Conservation (phyloP, 1,140 invertebrate genomes). For the Atopsyche davidsoni region DNA sequence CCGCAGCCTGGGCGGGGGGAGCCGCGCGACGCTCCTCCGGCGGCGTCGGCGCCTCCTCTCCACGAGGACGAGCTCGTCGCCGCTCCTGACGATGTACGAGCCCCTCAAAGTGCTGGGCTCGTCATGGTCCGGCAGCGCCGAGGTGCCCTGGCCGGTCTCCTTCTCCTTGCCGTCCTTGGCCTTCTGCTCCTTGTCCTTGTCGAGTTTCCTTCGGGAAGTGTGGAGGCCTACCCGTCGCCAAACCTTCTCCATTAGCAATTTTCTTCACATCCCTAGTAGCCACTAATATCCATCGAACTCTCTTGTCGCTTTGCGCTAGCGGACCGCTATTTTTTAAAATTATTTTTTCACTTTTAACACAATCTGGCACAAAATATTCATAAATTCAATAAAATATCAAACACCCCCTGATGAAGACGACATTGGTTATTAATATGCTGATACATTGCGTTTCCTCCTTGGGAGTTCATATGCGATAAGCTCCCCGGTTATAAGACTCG, state of each 20-base stretch:
- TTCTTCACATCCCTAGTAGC: neutral
- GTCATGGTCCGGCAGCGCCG: slow-evolving; percentile 39
- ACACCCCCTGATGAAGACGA: no score
- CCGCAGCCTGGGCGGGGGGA: slow-evolving; percentile 43
- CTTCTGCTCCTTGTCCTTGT: slow-evolving; percentile 26
- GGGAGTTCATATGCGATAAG: no score
- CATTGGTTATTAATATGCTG: no score
- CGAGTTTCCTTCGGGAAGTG: slow-evolving; percentile 48
- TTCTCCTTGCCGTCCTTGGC: slow-evolving; percentile 43
- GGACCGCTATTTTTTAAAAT: no score
- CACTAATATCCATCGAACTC: no score
- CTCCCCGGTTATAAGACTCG: no score
- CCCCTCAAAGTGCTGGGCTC: slow-evolving; percentile 46
- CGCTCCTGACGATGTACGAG: slow-evolving; percentile 47
- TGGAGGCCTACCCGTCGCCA: slow-evolving; percentile 49
- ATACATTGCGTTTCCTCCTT: no score
- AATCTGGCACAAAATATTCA: no score
- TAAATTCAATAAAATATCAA: no score
- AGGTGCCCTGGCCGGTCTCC: slow-evolving; percentile 42
- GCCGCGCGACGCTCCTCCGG: slow-evolving; percentile 42
- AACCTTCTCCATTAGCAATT: slow-evolving; percentile 47
- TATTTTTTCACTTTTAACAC: no score
- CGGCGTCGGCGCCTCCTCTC: slow-evolving; percentile 42
- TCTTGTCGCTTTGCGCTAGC: no score
- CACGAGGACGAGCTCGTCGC: slow-evolving; percentile 47